Percentiles rank a stretch among this genome's conserved stretches.
Conservation (phyloP, 2,888 invertebrate species). For the Cataglyphis rosenhaueri region DNA sequence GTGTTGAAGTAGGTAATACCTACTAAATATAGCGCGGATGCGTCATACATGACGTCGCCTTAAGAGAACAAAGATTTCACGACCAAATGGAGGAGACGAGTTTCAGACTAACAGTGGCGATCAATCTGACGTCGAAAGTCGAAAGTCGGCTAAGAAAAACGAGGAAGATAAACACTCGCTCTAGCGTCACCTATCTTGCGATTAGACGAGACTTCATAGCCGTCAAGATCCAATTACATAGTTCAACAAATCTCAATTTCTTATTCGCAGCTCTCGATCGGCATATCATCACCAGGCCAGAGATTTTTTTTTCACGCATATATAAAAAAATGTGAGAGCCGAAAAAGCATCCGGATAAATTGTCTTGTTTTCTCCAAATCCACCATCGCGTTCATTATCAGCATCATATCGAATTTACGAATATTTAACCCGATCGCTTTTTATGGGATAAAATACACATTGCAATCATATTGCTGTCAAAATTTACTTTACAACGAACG, state of each 20-base stretch:
- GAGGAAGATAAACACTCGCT: not conserved
- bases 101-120: conserved; percentile 7
- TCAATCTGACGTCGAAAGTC: conserved; percentile 40
- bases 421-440: not conserved
- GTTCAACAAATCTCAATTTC: conserved; percentile 18
- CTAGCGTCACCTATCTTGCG: conserved; percentile 8
- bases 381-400: not conserved
- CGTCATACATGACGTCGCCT: conserved; percentile 5
- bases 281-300: not conserved
- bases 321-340: not conserved
- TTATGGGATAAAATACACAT: not conserved
- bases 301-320: not conserved
- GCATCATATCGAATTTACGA: not conserved
- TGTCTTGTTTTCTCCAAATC: not conserved
- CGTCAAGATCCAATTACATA: conserved; percentile 21
- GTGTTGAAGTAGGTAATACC: not conserved
- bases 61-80: conserved; percentile 13
- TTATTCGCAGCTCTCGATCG: not conserved
- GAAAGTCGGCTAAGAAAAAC: conserved; percentile 30
- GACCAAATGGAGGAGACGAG: not conserved
- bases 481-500: not conserved
- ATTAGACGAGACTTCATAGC: conserved; percentile 5
- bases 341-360: not conserved
- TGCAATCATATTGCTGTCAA: not conserved
- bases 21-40: not conserved